Conservation (phyloP, 1,140 invertebrate genomes). For the Neodiprion fabricii region DNA sequence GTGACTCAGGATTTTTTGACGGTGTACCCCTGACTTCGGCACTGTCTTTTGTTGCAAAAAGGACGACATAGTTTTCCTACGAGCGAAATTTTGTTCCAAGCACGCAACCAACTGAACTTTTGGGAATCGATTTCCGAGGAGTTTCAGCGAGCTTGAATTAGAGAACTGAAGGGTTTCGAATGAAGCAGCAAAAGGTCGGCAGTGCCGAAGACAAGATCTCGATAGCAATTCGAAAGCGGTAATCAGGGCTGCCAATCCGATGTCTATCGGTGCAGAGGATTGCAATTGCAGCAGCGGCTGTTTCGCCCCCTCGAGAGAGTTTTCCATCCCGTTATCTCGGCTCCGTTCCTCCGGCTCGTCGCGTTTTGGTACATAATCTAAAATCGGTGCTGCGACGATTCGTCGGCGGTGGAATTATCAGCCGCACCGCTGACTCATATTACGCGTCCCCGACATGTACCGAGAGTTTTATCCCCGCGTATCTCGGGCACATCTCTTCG, state of each 20-base stretch:
- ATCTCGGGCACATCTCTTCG: neutral
- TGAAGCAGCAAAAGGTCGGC: neutral
- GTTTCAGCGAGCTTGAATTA: neutral
- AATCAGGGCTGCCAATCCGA: slow-evolving; percentile 1
- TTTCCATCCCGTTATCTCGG: slow-evolving; percentile 1
- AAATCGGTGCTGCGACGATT: neutral
- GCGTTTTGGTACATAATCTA: neutral
- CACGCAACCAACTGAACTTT: no score
- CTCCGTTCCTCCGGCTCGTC: slow-evolving; percentile 3
- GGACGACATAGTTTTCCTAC: no score
- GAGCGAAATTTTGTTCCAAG: no score
- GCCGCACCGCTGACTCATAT: slow-evolving; percentile 1
- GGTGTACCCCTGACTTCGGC: no score
- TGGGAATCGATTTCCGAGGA: neutral
- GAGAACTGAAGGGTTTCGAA: neutral
- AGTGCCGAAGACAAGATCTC: neutral
- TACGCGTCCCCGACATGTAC: neutral
- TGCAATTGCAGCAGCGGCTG: neutral
- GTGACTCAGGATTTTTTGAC: no score
- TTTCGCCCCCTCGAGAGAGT: neutral
- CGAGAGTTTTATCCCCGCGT: neutral
- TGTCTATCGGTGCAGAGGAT: neutral
- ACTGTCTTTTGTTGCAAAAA: no score
- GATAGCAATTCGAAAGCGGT: neutral
- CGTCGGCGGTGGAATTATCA: neutral